These are phyloP conservation scores for Phaetusa simplex DNA, from an alignment of 2,113 vertebrate genomes.

Conservation along the genomic window DNA sequence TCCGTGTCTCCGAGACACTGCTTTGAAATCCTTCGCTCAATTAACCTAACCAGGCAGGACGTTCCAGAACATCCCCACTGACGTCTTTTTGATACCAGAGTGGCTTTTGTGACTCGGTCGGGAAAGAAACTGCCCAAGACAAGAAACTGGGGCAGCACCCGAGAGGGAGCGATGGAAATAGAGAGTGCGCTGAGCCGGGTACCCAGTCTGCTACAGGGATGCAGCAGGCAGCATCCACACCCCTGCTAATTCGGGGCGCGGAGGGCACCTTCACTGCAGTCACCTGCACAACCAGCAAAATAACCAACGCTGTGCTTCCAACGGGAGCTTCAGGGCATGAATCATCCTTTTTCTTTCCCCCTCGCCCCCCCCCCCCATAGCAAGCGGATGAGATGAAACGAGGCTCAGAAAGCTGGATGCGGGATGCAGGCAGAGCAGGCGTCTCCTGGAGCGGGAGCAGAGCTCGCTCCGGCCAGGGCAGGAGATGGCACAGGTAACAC, in stretches of 20 bases:
- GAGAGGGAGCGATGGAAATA: not conserved
- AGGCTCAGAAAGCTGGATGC: not conserved
- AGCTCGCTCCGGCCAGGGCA: not conserved
- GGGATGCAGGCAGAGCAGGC: not conserved
- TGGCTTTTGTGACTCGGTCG: fast-evolving
- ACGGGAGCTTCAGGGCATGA: not conserved
- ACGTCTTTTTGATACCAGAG: not conserved
- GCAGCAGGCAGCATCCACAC: not conserved
- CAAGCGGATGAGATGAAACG: not conserved
- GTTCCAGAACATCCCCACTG: not conserved
- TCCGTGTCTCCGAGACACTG: not conserved
- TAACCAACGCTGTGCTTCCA: fast-evolving
- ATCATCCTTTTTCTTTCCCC: not conserved
- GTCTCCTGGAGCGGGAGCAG: fast-evolving
- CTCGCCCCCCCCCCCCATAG: too few species aligned
- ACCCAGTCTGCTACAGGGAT: not conserved
- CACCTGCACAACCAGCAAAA: not conserved
- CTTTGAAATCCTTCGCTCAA: not conserved
- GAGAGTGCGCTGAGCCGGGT: not conserved
- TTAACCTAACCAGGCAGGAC: not conserved
- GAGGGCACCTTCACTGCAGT: not conserved
- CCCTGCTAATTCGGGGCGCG: not conserved
- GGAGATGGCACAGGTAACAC: not conserved
- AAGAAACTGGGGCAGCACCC: not conserved
- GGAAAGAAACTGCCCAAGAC: not conserved